Percentiles rank a stretch among this genome's conserved stretches.
Evolutionary conservation across 2,888 invertebrate species (phyloP).

Genomic region (Aporophyla nigra): DNA sequence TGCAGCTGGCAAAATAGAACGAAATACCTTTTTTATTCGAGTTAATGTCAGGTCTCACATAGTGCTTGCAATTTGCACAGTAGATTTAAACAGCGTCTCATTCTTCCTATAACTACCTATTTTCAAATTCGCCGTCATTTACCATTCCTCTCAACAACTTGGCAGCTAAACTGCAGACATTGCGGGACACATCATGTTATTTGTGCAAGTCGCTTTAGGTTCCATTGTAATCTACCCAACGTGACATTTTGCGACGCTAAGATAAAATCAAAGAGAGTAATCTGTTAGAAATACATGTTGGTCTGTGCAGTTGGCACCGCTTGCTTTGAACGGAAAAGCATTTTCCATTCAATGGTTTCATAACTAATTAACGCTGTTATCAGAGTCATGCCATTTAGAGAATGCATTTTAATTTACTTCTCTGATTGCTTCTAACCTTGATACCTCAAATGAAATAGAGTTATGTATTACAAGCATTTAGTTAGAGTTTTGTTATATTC

Average conservation of each 20-base stretch:
- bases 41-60: not conserved
- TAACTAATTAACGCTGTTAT: slow-evolving; percentile 17
- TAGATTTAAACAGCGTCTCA: not conserved
- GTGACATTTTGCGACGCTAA: not conserved
- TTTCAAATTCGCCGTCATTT: not conserved
- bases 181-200: not conserved
- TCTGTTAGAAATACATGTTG: slow-evolving; percentile 6
- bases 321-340: not conserved
- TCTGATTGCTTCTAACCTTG: not conserved
- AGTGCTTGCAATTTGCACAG: not conserved
- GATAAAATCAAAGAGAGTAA: slow-evolving; percentile 29
- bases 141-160: not conserved
- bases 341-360: not conserved
- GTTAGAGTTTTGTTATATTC: not conserved
- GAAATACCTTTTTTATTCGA: no score
- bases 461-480: not conserved
- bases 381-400: slow-evolving; percentile 1
- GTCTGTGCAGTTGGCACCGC: not conserved
- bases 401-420: slow-evolving; percentile 3
- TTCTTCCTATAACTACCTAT: not conserved
- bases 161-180: not conserved
- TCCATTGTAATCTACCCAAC: slow-evolving; percentile 2
- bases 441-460: not conserved
- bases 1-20: no score
- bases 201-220: slow-evolving; percentile 13